Evolutionary conservation across 2,113 vertebrate genomes (phyloP), one percentile per base, ranked within the genome.

Genomic region (Ciconia boyciana): DNA sequence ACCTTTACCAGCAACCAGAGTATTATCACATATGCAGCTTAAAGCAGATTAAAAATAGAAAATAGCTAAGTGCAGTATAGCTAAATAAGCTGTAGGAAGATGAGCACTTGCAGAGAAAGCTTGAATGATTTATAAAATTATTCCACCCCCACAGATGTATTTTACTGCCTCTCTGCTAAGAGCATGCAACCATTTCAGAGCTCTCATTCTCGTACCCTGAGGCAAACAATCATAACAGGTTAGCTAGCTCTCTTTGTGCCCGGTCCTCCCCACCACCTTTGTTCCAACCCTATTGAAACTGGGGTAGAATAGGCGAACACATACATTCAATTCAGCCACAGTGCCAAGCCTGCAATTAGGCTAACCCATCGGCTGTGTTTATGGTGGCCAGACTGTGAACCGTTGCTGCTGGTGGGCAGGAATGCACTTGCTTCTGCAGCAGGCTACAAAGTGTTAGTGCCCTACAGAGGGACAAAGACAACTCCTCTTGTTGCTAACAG

Each of bases 11-110:
- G 80, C 44, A 87, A 25, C n/a, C 75, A 61, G 72, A 84, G 87
- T 44, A 20, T 17, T 65, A 88, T 31, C 87, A 85, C 96, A 25
- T 68, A 82, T 34, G 87, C 91, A 87, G 90, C 91, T 91, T 61
- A 91, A 68, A 91, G 93, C 57, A 72, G 93, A 19, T 78, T 89
- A 95, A 94, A 97, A 96, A 95, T 91, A 94, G 93, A 24, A 83
- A 7, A 18, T 4, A 68, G 95, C 79, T 7, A 17, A 89, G 87
- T 17, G 83, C 89, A 79, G 81, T 4, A n/a, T 1, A 89, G 80
- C 75, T 49, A 29, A 81, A 87, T 5, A 61, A 94, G 93, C 91
- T 62, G 60, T 2, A 79, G 85, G 77, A 78, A 46, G 91, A 80
- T 4, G 62, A 92, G 83, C 69, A 13, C 89, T 95, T 5, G 46